Conservation (phyloP, 2,797 vertebrate genomes). For the Caiman crocodilus region DNA sequence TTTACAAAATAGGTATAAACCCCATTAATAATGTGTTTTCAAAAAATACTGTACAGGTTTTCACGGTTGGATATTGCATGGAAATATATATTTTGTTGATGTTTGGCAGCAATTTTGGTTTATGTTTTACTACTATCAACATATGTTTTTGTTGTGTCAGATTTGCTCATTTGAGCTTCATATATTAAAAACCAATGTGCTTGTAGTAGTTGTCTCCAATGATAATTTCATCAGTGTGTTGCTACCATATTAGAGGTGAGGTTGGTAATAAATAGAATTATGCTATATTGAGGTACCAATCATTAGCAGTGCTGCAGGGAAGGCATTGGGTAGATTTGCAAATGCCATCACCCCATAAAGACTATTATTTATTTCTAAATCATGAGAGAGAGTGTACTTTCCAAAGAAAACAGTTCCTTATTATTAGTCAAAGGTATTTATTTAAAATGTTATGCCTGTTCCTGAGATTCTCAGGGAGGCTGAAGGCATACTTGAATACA, state of each 20-base stretch:
- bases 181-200: background rate
- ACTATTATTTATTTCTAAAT: background rate
- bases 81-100: background rate
- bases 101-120: background rate
- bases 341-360: background rate
- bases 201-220: background rate
- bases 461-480: background rate
- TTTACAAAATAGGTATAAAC: background rate
- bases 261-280: background rate
- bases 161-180: background rate
- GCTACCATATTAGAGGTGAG: background rate
- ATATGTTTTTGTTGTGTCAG: background rate
- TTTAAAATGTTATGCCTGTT: background rate
- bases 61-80: background rate
- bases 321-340: conserved; percentile 14
- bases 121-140: background rate
- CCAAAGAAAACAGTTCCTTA: conserved; percentile 14
- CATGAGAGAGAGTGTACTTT: background rate
- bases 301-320: background rate
- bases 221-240: background rate
- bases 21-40: background rate
- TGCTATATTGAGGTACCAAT: background rate
- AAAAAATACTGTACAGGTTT: background rate
- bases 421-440: conserved; percentile 2
- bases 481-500: background rate